phyloP scores from a whole-genome alignment of 2,888 invertebrate species.

The Nasonia oneida region DNA sequence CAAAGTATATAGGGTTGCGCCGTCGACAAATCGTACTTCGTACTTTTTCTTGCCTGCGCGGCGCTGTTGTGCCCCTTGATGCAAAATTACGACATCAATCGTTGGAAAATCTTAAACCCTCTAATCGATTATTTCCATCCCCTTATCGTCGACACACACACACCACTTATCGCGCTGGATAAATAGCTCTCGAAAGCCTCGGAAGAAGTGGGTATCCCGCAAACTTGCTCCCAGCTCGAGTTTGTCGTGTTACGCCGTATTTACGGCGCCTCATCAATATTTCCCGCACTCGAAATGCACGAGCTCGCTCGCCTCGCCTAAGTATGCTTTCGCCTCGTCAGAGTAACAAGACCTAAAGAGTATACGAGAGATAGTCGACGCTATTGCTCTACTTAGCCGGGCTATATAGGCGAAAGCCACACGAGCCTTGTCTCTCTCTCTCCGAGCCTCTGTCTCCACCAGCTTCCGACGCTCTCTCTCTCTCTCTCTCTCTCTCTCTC shows the following conservation, averaged over 20 bases:
- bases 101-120: not conserved
- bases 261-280: constrained; percentile 53
- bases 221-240: constrained; percentile 21
- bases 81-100: not conserved
- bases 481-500: not conserved
- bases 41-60: too few species aligned
- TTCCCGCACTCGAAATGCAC: constrained; percentile 39
- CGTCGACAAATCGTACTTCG: too few species aligned
- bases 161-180: constrained; percentile 16
- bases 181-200: constrained; percentile 24
- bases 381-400: constrained; percentile 25
- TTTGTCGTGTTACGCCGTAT: constrained; percentile 25
- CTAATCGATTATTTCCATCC: not conserved
- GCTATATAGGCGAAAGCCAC: constrained; percentile 13
- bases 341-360: constrained; percentile 13
- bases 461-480: not conserved
- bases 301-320: constrained; percentile 4
- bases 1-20: too few species aligned
- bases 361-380: not conserved
- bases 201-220: not conserved
- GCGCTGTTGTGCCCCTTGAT: too few species aligned
- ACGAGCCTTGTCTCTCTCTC: constrained; percentile 5
- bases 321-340: constrained; percentile 24
- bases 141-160: not conserved
- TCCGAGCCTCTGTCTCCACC: constrained; percentile 9